Evolutionary conservation across 1,140 invertebrate species (phyloP), one percentile per base, ranked within the genome.

Genomic region (Ooceraea biroi): DNA sequence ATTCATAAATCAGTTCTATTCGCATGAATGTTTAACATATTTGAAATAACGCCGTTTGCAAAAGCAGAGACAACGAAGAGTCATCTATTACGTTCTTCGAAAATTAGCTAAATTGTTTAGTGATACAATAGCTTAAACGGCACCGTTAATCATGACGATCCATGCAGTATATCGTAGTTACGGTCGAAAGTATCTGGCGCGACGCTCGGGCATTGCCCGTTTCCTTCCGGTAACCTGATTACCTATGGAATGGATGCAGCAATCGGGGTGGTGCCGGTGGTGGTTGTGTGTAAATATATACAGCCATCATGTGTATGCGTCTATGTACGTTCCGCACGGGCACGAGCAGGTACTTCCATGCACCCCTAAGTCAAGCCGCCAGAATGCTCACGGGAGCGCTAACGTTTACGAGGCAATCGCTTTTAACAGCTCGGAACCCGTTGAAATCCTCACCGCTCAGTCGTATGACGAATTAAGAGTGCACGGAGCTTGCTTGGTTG

Each of bases 211-310:
- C 61, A 84, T 86, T 77, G 66, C 71, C 22, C 17, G 63, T 55
- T 84, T 77, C 85, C 84, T 89, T 84, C 80, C 76, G 74, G 85
- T 91, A 88, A 92, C 87, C 86, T 86, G 90, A 92, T 91, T 92
- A 91, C 71, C 88, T 83, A 61, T 27, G 61, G 76, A 91, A 91
- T 90, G 77, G 91, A 90, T 89, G 84, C 88, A 85, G 84, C 88
- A 92, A 92, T 92, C 89, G 89, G 73, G 69, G 85, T 36, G 89
- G 74, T 80, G 76, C 77, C 66, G 73, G 58, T 84, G 73, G 68
- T 85, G 57, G 71, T n/a, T 66, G 52, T 77, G 83, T 85, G 83
- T 65, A 76, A 82, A 69, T 74, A 85, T 27, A 46, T 58, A 52
- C 46, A 52, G 22, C 19, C 14, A 44, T 7, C 36, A 36, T 36